Conservation (phyloP, 2,113 vertebrate genomes). For the Neogobius melanostomus region DNA sequence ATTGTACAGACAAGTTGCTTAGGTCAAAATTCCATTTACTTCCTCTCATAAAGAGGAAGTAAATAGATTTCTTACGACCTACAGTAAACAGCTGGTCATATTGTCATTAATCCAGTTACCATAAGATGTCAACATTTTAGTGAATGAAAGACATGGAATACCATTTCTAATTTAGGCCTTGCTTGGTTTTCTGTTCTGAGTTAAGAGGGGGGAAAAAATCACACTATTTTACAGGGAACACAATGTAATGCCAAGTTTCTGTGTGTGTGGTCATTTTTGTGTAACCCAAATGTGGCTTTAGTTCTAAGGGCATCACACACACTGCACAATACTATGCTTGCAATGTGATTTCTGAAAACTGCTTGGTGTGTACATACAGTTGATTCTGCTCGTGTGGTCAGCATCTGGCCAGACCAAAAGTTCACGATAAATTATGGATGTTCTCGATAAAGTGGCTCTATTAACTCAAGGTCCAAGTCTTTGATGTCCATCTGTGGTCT, state of each 20-base stretch:
- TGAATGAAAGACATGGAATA: neutral
- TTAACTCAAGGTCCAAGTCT: constrained; percentile 45
- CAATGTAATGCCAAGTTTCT: neutral
- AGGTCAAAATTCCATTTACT: no score
- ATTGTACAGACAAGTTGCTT: no score
- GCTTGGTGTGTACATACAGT: neutral
- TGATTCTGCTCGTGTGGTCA: constrained; percentile 11
- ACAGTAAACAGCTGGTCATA: neutral
- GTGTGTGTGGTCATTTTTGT: neutral
- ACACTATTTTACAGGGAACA: constrained; percentile 4
- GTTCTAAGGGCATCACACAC: neutral
- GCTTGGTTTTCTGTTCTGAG: neutral
- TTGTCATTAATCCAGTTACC: neutral
- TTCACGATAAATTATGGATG: constrained; percentile 11
- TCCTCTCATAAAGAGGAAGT: no score
- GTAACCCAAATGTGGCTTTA: neutral
- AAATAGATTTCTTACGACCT: no score
- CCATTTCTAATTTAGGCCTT: neutral
- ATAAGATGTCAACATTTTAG: neutral
- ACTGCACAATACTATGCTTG: neutral
- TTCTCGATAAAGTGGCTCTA: constrained; percentile 12
- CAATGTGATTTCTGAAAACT: neutral
- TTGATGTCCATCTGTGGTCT: constrained; percentile 48
- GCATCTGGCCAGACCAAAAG: constrained; percentile 33
- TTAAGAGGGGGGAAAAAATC: neutral